Conservation (phyloP, 2,888 invertebrate species). For the Mimumesa dahlbomi region DNA sequence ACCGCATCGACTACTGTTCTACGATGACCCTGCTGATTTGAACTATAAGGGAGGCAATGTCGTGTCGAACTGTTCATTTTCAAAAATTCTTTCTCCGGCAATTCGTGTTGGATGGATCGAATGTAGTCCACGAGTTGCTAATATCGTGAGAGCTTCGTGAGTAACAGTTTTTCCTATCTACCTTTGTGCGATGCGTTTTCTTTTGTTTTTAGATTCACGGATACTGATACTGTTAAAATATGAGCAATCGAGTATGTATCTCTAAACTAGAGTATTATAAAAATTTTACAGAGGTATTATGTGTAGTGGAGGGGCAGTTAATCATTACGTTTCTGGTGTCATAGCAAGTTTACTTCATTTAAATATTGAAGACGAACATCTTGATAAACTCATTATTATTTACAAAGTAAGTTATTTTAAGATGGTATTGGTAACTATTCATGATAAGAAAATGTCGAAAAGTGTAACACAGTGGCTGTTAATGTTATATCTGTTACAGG, state of each 20-base stretch:
- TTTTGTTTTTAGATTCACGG: too few relatives aligned
- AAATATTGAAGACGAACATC: conserved; percentile 81
- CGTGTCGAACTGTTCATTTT: conserved; percentile 85
- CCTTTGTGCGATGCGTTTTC: too few relatives aligned
- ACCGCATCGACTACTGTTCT: conserved; percentile 82
- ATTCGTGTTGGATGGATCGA: conserved; percentile 86
- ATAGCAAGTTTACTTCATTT: conserved; percentile 82
- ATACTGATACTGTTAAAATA: too few relatives aligned
- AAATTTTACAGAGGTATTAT: conserved; percentile 81
- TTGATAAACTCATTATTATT: conserved; percentile 76
- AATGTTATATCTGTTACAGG: conserved; percentile 64
- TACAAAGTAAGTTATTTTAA: conserved; percentile 78
- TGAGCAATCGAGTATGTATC: too few relatives aligned
- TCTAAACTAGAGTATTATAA: too few relatives aligned
- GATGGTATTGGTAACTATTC: too few relatives aligned
- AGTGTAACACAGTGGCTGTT: not conserved
- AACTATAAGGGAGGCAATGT: conserved; percentile 82
- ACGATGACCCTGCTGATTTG: conserved; percentile 79
- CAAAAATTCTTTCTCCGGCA: conserved; percentile 85
- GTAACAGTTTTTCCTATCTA: too few relatives aligned
- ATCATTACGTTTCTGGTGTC: conserved; percentile 83
- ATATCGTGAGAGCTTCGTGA: conserved; percentile 78
- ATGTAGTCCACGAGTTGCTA: conserved; percentile 80
- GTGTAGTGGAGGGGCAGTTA: conserved; percentile 83
- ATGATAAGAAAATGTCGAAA: not conserved